Conservation (phyloP, 2,888 invertebrate genomes). For the Cryptocephalus moraei region DNA sequence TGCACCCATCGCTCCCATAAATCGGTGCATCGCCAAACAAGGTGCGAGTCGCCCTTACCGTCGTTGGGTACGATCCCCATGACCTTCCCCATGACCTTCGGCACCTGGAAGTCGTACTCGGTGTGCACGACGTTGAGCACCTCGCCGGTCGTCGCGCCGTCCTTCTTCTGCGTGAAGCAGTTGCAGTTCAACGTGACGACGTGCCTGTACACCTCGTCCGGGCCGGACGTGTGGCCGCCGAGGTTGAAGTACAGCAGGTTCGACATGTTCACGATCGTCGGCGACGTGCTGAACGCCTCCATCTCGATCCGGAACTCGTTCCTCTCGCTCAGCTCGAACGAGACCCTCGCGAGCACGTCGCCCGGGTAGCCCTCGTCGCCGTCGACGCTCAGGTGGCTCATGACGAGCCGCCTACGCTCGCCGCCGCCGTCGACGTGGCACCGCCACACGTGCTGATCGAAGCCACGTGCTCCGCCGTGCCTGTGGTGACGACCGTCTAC, state of each 20-base stretch:
- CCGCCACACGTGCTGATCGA: conserved; percentile 23
- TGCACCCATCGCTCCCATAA: too few relatives aligned
- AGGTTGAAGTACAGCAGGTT: conserved; percentile 85
- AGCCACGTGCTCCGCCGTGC: conserved; percentile 60
- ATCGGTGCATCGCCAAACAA: too few relatives aligned
- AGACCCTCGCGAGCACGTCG: conserved; percentile 55
- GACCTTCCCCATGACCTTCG: conserved; percentile 51
- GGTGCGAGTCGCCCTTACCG: too few relatives aligned
- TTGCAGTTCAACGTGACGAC: conserved; percentile 66
- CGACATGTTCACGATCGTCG: conserved; percentile 77
- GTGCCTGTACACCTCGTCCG: conserved; percentile 54
- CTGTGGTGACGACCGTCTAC: conserved; percentile 51
- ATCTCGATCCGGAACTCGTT: conserved; percentile 67
- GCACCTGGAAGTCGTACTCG: conserved; percentile 60
- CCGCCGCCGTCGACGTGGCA: conserved; percentile 47
- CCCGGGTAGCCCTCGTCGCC: conserved; percentile 85
- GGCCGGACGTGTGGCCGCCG: conserved; percentile 69
- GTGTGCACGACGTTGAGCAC: conserved; percentile 61
- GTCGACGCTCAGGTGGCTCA: conserved; percentile 64
- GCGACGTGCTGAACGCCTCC: conserved; percentile 62
- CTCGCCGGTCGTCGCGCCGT: conserved; percentile 63
- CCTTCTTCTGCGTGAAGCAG: conserved; percentile 55
- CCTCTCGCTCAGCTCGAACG: conserved; percentile 61
- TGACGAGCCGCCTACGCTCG: conserved; percentile 53
- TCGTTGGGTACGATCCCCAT: conserved; percentile 52